Conservation (phyloP, 2,113 vertebrate genomes). For the Actenoides hombroni region DNA sequence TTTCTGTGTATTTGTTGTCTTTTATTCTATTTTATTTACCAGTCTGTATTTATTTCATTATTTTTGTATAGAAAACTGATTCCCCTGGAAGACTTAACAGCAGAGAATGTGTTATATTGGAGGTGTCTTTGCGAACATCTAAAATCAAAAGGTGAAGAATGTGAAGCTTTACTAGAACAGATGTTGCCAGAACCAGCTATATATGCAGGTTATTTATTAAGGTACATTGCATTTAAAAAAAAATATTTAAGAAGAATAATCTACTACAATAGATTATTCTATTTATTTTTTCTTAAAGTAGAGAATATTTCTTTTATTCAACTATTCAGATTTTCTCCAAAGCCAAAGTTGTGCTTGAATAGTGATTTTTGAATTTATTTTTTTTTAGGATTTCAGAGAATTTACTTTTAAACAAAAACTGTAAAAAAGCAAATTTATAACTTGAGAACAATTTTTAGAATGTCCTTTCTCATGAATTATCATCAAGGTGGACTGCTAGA, state of each 20-base stretch:
- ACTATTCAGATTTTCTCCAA: background rate
- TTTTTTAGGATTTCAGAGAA: background rate
- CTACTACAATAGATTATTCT: background rate
- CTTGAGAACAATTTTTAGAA: background rate
- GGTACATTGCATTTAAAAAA: slow-evolving; percentile 72
- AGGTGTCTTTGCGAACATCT: slow-evolving; percentile 88
- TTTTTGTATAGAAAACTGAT: slow-evolving; percentile 84
- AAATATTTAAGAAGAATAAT: background rate
- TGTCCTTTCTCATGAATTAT: background rate
- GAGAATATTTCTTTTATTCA: background rate
- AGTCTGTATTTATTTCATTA: background rate
- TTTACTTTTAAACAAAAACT: background rate
- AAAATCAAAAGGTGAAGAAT: slow-evolving; percentile 87
- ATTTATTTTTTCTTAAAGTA: background rate
- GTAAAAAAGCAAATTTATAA: background rate
- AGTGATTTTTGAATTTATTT: background rate
- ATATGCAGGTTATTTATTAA: slow-evolving; percentile 87
- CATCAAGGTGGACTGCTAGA: background rate
- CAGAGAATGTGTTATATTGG: slow-evolving; percentile 91
- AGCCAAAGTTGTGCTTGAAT: background rate
- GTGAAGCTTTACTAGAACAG: slow-evolving; percentile 87
- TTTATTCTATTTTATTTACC: background rate
- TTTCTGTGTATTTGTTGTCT: background rate
- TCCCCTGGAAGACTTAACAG: slow-evolving; percentile 82
- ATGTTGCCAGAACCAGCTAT: slow-evolving; percentile 88